Evolutionary conservation across 2,113 vertebrate genomes (phyloP), one percentile per base, ranked within the genome.

Genomic region (Etheostoma spectabile): DNA sequence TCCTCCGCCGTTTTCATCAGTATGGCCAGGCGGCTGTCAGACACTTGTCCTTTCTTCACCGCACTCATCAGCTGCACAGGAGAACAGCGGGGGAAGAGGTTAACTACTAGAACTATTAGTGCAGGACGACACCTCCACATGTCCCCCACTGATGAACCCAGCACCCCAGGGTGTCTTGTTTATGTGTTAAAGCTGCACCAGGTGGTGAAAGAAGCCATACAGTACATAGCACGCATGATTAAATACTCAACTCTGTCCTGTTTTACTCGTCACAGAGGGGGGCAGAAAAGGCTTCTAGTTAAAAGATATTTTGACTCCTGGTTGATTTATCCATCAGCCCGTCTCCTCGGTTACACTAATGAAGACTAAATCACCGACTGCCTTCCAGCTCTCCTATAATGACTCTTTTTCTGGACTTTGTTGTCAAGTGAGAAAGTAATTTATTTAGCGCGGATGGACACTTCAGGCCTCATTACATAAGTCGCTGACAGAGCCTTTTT

Each of bases 1-100:
- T 99, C 97, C 92, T 99, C 98, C 0, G 95, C 98, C 0, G 95
- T 95, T 92, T 98, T 99, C 97, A 99, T 96, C 13, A 99, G 96
- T 22, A 98, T 97, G 12, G 98, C 98, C 72, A 99, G 94, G 0
- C 98, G 94, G 94, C 97, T 99, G 77, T 97, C 96, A 0, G 98
- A 99, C 75, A 99, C 96, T 0, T 96, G 96, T 14, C 98, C 98
- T 93, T 98, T 98, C 91, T 98, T 97, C 80, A 99, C 95, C 0
- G 98, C 98, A 2, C 96, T 98, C 98, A 99, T 99, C 62, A 99
- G 96, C 98, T 99, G 83, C 48, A 55, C 57, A 10, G 66, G 69
- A 77, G 14, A 12, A 42, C 11, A 42, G 19, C n/a, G 3, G 63
- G 12, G 38, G 38, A 42, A 51, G 3, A 21, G 11, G 64, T 49